Evolutionary conservation across 2,888 invertebrate species (phyloP).

Genomic region (Cheilosia soror): DNA sequence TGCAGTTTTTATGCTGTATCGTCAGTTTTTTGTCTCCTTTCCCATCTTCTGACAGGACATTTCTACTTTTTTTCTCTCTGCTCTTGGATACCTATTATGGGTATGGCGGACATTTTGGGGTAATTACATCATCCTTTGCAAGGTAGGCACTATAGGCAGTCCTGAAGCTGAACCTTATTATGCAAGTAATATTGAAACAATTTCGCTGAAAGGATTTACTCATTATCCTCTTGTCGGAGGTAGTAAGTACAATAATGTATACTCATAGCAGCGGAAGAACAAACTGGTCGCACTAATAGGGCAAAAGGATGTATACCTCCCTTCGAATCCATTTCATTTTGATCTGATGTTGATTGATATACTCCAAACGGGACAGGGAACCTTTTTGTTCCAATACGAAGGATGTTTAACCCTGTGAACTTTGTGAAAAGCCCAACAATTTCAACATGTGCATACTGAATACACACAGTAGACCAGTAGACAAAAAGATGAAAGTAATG

Average conservation of each 20-base stretch:
- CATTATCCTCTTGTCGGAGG: slow-evolving; percentile 14
- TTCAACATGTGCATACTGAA: not conserved
- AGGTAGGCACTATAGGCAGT: slow-evolving; percentile 33
- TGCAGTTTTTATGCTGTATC: slow-evolving; percentile 46
- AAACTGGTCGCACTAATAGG: too few species aligned
- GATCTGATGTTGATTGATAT: slow-evolving; percentile 59
- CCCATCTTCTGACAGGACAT: not conserved
- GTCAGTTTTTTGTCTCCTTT: slow-evolving; percentile 34
- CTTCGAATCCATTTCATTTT: slow-evolving; percentile 41
- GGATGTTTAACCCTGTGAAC: slow-evolving; percentile 16
- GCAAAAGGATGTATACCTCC: slow-evolving; percentile 12
- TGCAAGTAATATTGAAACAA: not conserved
- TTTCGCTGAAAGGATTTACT: slow-evolving; percentile 39
- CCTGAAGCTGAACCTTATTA: slow-evolving; percentile 28
- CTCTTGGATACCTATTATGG: not conserved
- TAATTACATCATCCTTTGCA: slow-evolving; percentile 47
- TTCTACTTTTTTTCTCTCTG: not conserved
- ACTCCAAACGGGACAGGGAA: not conserved
- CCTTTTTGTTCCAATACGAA: slow-evolving; percentile 8
- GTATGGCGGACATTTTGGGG: slow-evolving; percentile 24
- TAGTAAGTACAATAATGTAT: not conserved
- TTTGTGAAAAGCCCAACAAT: not conserved
- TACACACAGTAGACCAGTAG: slow-evolving; percentile 13
- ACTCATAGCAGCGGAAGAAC: not conserved
- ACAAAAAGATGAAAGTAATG: slow-evolving; percentile 56